These are phyloP conservation scores for Acyrthosiphon pisum DNA, from an alignment of 1,140 invertebrate species.

Conservation along the genomic window DNA sequence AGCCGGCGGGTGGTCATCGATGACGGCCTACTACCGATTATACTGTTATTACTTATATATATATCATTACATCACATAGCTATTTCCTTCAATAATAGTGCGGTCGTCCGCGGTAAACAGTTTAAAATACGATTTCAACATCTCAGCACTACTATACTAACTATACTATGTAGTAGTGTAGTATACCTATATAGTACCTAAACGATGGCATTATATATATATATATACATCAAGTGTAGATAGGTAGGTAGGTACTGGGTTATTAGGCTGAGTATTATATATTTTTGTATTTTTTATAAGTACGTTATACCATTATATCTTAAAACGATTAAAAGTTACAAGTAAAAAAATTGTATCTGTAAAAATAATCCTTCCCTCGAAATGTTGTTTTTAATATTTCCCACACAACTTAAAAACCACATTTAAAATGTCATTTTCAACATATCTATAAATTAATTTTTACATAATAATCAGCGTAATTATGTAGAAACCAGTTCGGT, in stretches of 20 bases:
- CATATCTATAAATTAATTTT: not conserved
- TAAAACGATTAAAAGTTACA: not conserved
- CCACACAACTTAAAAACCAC: not conserved
- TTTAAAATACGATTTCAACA: not conserved
- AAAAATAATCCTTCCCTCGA: not conserved
- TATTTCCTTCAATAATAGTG: not conserved
- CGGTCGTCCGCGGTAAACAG: not conserved
- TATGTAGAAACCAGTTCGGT: not conserved
- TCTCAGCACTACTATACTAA: not conserved
- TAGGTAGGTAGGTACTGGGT: no score
- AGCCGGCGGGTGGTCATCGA: constrained; percentile 14
- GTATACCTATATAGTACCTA: no score
- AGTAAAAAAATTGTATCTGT: not conserved
- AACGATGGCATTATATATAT: no score
- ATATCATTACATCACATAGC: not conserved
- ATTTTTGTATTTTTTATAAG: not conserved
- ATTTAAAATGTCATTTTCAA: not conserved
- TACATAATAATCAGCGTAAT: not conserved
- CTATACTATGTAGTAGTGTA: not conserved
- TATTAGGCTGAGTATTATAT: not conserved
- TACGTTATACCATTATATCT: not conserved
- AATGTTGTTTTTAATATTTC: not conserved
- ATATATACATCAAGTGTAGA: no score
- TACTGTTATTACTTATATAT: not conserved
- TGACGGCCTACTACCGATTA: constrained; percentile 13